Evolutionary conservation across 2,113 vertebrate genomes (phyloP).

Genomic region (Equus quagga): DNA sequence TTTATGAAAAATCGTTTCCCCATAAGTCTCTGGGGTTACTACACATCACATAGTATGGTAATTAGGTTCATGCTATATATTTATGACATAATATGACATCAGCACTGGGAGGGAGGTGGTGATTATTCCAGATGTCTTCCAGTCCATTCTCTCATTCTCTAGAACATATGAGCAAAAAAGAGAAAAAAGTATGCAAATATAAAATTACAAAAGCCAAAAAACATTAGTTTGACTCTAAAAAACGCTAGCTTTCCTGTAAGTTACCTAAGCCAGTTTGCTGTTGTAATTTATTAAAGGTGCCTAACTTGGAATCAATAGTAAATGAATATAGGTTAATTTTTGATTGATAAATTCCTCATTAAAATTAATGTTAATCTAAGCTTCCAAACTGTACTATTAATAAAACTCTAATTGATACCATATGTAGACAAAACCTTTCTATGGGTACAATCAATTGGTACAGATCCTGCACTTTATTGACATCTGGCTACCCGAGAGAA

Average conservation of each 20-base stretch:
- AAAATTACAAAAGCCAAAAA: background rate
- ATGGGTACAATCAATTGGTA: constrained; percentile 80
- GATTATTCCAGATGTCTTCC: background rate
- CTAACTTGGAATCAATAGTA: constrained; percentile 70
- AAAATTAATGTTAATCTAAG: constrained; percentile 84
- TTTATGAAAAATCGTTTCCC: background rate
- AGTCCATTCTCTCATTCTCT: background rate
- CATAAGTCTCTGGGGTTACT: background rate
- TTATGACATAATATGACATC: background rate
- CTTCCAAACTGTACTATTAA: constrained; percentile 83
- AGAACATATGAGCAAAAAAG: background rate
- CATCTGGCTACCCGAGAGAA: constrained; percentile 45
- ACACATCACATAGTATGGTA: too few species aligned
- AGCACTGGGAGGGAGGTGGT: accelerated
- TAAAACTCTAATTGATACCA: constrained; percentile 83
- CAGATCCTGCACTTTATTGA: constrained; percentile 83
- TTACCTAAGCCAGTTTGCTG: background rate
- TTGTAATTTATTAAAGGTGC: constrained; percentile 55
- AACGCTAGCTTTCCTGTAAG: background rate
- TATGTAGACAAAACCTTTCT: constrained; percentile 76
- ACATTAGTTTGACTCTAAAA: background rate
- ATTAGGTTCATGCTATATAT: background rate
- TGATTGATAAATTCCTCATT: constrained; percentile 86
- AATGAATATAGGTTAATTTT: constrained; percentile 75
- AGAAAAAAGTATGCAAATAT: background rate